phyloP scores from a whole-genome alignment of 2,888 invertebrate species.

The Phyllotreta cruciferae region DNA sequence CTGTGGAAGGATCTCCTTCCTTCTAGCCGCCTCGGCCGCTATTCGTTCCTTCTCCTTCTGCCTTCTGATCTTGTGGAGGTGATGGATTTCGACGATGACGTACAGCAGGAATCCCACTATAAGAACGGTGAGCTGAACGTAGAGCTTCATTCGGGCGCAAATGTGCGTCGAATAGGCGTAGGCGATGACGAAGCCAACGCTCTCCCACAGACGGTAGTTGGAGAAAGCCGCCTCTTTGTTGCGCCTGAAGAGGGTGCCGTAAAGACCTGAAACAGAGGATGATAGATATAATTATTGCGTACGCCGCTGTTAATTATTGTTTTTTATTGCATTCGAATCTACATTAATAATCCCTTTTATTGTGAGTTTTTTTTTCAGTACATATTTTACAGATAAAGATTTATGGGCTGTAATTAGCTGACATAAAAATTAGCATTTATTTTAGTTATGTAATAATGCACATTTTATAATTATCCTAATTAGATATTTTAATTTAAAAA shows the following conservation, averaged over 20 bases:
- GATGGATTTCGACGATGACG: conserved; percentile 79
- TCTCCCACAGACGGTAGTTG: conserved; percentile 90
- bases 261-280: conserved; percentile 69
- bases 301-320: not conserved
- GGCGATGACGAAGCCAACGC: conserved; percentile 87
- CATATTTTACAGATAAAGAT: no score
- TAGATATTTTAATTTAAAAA: no score
- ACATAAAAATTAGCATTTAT: no score
- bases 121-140: conserved; percentile 81
- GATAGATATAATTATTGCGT: not conserved
- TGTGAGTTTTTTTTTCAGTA: no score
- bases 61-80: conserved; percentile 80
- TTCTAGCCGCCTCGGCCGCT: conserved; percentile 72
- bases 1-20: conserved; percentile 56
- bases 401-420: no score
- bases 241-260: conserved; percentile 84
- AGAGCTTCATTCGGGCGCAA: conserved; percentile 85
- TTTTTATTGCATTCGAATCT: not conserved
- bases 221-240: conserved; percentile 94
- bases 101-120: conserved; percentile 79
- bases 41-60: conserved; percentile 70
- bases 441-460: no score
- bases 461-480: no score
- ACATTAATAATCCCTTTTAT: not conserved
- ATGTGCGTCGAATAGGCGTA: conserved; percentile 89